A percentile compares a stretch with the other conserved stretches of the same genome.
Conservation (phyloP, 2,888 invertebrate species). For the Caenorhabditis uteleia region DNA sequence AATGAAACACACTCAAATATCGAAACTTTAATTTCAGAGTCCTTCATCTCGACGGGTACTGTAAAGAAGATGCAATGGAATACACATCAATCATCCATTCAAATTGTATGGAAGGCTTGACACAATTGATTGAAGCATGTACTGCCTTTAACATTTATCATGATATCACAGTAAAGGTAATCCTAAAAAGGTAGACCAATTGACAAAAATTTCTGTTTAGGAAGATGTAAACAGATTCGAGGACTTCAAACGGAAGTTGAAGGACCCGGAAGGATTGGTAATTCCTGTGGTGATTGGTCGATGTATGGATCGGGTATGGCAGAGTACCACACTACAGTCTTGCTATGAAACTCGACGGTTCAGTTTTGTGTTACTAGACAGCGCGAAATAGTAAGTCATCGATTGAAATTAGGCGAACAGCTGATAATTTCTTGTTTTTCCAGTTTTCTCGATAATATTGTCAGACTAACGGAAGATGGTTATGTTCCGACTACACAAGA, state of each 20-base stretch:
- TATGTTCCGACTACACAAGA: constrained; percentile 58
- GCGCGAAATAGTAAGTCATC: constrained; percentile 57
- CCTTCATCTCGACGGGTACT: constrained; percentile 56
- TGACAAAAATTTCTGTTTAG: constrained; percentile 28
- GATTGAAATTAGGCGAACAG: neutral
- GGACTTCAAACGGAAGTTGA: constrained; percentile 38
- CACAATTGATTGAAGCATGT: constrained; percentile 46
- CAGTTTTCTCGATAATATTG: constrained; percentile 55
- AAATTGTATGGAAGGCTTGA: constrained; percentile 49
- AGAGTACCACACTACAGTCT: constrained; percentile 32
- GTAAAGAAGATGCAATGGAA: constrained; percentile 41
- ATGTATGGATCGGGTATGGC: constrained; percentile 55
- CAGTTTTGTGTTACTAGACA: constrained; percentile 45
- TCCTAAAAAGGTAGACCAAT: neutral
- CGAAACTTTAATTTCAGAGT: constrained; percentile 42
- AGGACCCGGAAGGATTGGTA: constrained; percentile 35
- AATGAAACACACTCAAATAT: neutral
- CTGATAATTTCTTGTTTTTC: constrained; percentile 4
- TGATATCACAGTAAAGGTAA: constrained; percentile 46
- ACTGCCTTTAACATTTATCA: constrained; percentile 28
- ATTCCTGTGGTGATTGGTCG: constrained; percentile 47
- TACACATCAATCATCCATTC: constrained; percentile 48
- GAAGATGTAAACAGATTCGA: constrained; percentile 49
- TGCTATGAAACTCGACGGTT: constrained; percentile 46
- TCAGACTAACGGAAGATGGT: constrained; percentile 44